These are phyloP conservation scores for Nipponia nippon DNA, from an alignment of 2,113 vertebrate species.

Conservation along the genomic window DNA sequence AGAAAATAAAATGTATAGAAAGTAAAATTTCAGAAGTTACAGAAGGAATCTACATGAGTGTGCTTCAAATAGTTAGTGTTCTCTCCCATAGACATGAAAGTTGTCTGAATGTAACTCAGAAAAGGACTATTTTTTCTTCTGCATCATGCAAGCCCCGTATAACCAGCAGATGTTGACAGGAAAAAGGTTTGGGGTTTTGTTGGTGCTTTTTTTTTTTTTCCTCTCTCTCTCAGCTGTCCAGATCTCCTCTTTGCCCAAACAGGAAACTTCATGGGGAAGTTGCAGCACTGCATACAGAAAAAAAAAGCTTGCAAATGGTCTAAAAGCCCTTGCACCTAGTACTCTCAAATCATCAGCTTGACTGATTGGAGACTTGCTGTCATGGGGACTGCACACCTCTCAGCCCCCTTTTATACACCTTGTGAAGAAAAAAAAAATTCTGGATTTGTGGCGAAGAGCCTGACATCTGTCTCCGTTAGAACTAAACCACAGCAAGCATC, in stretches of 20 bases:
- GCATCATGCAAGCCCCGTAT: not conserved
- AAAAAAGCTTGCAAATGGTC: not conserved
- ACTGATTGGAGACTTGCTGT: not conserved
- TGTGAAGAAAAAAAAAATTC: not conserved
- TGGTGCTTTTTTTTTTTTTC: accelerated
- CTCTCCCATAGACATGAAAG: not conserved
- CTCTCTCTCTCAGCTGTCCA: not conserved
- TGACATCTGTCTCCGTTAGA: accelerated
- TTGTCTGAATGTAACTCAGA: not conserved
- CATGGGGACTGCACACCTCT: not conserved
- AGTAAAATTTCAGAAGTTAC: not conserved
- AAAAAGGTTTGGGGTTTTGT: not conserved
- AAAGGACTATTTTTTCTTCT: not conserved
- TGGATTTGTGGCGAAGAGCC: not conserved
- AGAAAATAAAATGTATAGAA: not conserved
- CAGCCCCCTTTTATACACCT: not conserved
- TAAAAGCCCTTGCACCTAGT: not conserved
- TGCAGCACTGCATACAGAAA: not conserved
- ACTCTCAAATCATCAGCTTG: not conserved
- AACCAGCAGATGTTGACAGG: not conserved
- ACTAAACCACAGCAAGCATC: not conserved
- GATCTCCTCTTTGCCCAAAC: conserved; percentile 9
- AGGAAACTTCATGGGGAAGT: conserved; percentile 16
- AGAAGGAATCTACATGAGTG: not conserved
- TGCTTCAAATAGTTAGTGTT: not conserved